Base-by-base conservation (phyloP, 2,797 vertebrate species). In the Valencia hispanica region DNA sequence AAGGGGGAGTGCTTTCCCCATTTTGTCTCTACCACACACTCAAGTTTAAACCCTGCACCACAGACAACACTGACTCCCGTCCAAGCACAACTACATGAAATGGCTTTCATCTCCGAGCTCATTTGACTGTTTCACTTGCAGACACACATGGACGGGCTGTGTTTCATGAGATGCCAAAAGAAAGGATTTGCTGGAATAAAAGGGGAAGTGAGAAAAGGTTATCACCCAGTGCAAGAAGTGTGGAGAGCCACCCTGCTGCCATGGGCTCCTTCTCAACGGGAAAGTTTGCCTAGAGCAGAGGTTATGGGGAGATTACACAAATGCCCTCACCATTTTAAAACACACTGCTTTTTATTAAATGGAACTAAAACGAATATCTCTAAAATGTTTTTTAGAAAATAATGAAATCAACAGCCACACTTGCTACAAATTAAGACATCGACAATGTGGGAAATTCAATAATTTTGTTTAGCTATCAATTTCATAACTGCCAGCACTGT, bases 91-190 rank as follows among this genome's bases (percentile, higher is more conserved):
- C 73, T 78, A 89, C 79, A 87, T 90, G 83, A 88, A 83, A 85
- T 80, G 75, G 82, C 80, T 84, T 86, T 88, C 83, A 86, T 89
- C 80, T 82, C 85, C 74, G 77, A 72, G 77, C 83, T 87, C 78
- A 82, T 89, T 88, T 91, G 79, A 87, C 75, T 84, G 87, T 82
- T 84, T 84, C 85, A 88, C 89, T 89, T 59, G 12, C 81, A 78
- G 75, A 75, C 87, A 82, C 83, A 85, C 85, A 84, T 86, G 86
- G 77, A 86, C 79, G 83, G 79, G 76, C n/a, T 61, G 79, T 51
- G 79, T 86, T 91, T 91, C 87, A 88, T 84, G 88, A 87, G 70
- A 91, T 89, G 86, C 87, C 85, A 90, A 89, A 87, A 87, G 82
- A 83, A 80, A 83, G 84, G 88, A 92, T 93, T 92, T 90, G 79